Evolutionary conservation across 2,888 invertebrate genomes (phyloP).

Genomic region (Dorcus hopei): DNA sequence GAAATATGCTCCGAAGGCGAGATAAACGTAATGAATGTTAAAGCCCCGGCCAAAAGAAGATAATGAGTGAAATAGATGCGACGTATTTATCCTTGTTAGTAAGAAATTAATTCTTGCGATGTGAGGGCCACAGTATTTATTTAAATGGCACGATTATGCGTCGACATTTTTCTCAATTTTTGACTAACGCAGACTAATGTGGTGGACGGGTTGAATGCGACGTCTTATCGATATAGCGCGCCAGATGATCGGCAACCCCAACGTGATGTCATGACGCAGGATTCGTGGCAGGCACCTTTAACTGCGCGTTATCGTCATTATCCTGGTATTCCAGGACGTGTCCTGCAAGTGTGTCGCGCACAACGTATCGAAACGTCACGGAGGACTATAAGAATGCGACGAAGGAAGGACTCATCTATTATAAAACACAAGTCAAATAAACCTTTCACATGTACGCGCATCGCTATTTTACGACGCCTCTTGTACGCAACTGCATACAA

Average conservation of each 20-base stretch:
- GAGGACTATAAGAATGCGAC: too few relatives aligned
- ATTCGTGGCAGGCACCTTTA: constrained; percentile 27
- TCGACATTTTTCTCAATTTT: constrained; percentile 20
- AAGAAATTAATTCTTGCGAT: constrained; percentile 15
- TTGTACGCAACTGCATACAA: constrained; percentile 1
- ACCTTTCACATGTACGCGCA: constrained; percentile 28
- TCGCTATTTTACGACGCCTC: constrained; percentile 25
- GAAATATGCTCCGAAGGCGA: too few relatives aligned
- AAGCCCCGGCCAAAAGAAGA: too few relatives aligned
- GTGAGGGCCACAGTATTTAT: constrained; percentile 13
- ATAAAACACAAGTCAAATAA: constrained; percentile 28
- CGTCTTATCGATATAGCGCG: constrained; percentile 18
- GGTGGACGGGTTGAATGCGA: constrained; percentile 4
- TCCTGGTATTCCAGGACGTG: constrained; percentile 27
- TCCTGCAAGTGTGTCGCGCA: not conserved
- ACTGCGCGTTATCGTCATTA: constrained; percentile 26
- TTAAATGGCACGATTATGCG: constrained; percentile 19
- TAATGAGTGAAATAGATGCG: constrained; percentile 6
- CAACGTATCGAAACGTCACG: too few relatives aligned
- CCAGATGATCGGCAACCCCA: constrained; percentile 25
- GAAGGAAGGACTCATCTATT: constrained; percentile 26
- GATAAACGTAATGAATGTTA: too few relatives aligned
- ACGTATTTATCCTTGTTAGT: constrained; percentile 13
- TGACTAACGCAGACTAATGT: constrained; percentile 15
- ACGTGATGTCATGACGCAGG: constrained; percentile 25